Evolutionary conservation across 2,888 invertebrate species (phyloP).

Genomic region (Pemphredon lugubris): DNA sequence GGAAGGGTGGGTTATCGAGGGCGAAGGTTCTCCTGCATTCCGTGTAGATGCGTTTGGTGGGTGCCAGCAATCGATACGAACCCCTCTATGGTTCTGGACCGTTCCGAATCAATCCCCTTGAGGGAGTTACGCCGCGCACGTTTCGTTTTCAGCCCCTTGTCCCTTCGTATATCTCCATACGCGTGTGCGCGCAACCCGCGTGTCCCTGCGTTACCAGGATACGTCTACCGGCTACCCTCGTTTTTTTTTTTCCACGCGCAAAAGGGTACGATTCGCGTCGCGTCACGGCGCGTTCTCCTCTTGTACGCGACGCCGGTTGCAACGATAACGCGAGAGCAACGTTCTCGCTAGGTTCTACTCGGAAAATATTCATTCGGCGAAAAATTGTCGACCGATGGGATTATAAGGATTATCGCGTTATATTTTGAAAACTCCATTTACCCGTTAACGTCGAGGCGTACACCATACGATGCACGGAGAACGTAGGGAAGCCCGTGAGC

Average conservation of each 20-base stretch:
- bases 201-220: slow-evolving; percentile 41
- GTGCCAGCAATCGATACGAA: slow-evolving; percentile 60
- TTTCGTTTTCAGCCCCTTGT: slow-evolving; percentile 58
- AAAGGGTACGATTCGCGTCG: slow-evolving; percentile 48
- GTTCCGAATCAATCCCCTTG: slow-evolving; percentile 64
- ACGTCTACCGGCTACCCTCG: slow-evolving; percentile 59
- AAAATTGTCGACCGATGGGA: not conserved
- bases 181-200: slow-evolving; percentile 1
- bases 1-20: slow-evolving; percentile 29
- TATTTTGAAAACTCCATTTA: not conserved
- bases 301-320: no score
- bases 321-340: not conserved
- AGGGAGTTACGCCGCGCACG: slow-evolving; percentile 55
- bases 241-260: slow-evolving; percentile 42
- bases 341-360: no score
- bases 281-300: no score
- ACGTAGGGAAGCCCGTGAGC: slow-evolving; percentile 31
- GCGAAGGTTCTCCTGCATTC: slow-evolving; percentile 40
- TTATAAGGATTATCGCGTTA: not conserved
- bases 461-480: slow-evolving; percentile 15
- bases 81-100: slow-evolving; percentile 52
- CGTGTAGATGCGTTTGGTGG: slow-evolving; percentile 52
- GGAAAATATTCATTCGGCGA: no score
- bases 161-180: slow-evolving; percentile 14
- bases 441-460: not conserved